Evolutionary conservation across 2,888 invertebrate genomes (phyloP).

Genomic region (Achlya flavicornis): DNA sequence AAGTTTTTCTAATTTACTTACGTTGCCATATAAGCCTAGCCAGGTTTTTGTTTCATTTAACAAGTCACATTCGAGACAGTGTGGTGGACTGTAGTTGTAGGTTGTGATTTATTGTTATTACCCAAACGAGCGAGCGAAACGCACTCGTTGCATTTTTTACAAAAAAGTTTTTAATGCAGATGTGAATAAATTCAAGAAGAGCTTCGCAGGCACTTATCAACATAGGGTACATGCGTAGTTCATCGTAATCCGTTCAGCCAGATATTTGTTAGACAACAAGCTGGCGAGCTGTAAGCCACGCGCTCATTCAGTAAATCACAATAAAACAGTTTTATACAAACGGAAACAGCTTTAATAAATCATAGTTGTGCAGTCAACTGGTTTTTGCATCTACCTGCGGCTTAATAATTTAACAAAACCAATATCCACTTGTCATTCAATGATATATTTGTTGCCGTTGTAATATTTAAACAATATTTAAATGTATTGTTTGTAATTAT

Average conservation of each 20-base stretch:
- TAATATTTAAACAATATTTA: not conserved
- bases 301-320: conserved; percentile 25
- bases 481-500: not conserved
- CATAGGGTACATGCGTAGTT: too few species aligned
- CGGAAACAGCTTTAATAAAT: conserved; percentile 47
- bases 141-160: too few species aligned
- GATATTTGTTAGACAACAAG: not conserved
- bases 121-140: too few species aligned
- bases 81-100: too few species aligned
- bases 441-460: not conserved
- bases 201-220: too few species aligned
- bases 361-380: conserved; percentile 27
- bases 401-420: conserved; percentile 40
- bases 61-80: too few species aligned
- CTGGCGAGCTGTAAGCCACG: conserved; percentile 1
- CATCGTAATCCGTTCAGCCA: too few species aligned
- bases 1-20: not conserved
- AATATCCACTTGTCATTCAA: conserved; percentile 39
- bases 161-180: too few species aligned
- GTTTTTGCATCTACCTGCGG: conserved; percentile 31
- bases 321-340: conserved; percentile 29
- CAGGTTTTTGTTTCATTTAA: too few species aligned
- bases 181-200: too few species aligned
- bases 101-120: too few species aligned
- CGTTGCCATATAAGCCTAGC: not conserved